Evolutionary conservation across 2,113 vertebrate genomes (phyloP).

Genomic region (Perccottus glenii): DNA sequence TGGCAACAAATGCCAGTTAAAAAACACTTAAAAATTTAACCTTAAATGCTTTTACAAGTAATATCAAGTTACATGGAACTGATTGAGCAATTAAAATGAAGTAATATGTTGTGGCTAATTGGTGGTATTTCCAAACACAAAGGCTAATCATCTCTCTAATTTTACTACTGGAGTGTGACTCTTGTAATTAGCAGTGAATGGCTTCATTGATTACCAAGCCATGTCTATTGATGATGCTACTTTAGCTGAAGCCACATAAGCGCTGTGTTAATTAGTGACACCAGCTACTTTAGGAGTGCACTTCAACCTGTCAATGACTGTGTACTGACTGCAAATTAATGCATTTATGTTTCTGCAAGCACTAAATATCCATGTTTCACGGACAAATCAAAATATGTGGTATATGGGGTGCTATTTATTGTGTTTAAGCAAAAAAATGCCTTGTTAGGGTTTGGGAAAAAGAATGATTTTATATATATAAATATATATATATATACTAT

Average conservation of each 20-base stretch:
- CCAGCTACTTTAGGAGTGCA: neutral
- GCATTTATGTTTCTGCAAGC: too few relatives aligned
- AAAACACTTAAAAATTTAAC: neutral
- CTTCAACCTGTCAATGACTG: constrained; percentile 13
- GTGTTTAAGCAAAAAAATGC: too few relatives aligned
- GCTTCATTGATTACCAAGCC: constrained; percentile 76
- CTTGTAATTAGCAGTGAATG: constrained; percentile 72
- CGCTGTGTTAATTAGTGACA: constrained; percentile 64
- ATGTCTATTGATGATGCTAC: constrained; percentile 72
- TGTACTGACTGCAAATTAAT: neutral
- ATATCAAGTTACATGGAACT: neutral
- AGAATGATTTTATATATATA: too few relatives aligned
- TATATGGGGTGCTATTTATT: too few relatives aligned
- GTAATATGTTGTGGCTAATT: neutral
- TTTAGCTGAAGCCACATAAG: constrained; percentile 63
- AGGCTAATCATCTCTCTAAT: constrained; percentile 26
- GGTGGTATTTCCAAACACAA: neutral
- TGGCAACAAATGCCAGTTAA: neutral
- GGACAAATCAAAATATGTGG: too few relatives aligned
- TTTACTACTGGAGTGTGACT: constrained; percentile 37
- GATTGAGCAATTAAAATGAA: neutral
- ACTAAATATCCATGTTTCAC: too few relatives aligned
- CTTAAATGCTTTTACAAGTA: neutral
- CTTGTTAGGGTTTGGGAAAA: too few relatives aligned
- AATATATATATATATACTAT: too few relatives aligned